phyloP scores from a whole-genome alignment of 2,888 invertebrate genomes.

The Asteroscopus sphinx region DNA sequence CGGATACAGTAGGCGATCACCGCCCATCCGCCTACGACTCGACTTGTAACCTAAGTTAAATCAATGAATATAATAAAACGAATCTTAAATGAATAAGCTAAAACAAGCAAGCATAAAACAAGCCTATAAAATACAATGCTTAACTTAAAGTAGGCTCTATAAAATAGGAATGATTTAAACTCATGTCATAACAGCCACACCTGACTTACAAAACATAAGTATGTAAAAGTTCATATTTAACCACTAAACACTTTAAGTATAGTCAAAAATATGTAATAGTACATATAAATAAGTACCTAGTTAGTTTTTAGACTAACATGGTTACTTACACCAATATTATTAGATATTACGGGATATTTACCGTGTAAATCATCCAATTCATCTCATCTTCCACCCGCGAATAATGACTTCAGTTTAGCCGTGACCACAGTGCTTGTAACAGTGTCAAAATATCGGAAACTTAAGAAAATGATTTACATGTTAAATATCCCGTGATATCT shows the following conservation, averaged over 20 bases:
- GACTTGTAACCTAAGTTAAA: slow-evolving; percentile 44
- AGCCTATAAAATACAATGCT: slow-evolving; percentile 27
- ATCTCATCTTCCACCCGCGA: too few relatives aligned
- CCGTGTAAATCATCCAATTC: too few relatives aligned
- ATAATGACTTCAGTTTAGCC: too few relatives aligned
- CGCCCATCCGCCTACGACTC: slow-evolving; percentile 56
- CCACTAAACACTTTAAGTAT: background rate
- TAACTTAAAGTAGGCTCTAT: slow-evolving; percentile 10
- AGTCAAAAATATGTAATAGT: too few relatives aligned
- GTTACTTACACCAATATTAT: too few relatives aligned
- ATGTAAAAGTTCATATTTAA: slow-evolving; percentile 8
- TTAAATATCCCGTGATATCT: too few relatives aligned
- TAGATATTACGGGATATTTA: too few relatives aligned
- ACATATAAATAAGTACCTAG: too few relatives aligned
- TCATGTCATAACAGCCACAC: slow-evolving; percentile 10
- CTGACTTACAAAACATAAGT: slow-evolving; percentile 15
- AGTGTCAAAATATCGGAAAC: too few relatives aligned
- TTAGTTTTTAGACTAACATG: too few relatives aligned
- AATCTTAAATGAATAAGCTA: slow-evolving; percentile 25
- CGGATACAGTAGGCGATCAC: slow-evolving; percentile 68
- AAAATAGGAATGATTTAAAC: slow-evolving; percentile 28
- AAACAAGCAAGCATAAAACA: slow-evolving; percentile 19
- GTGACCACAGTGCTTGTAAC: too few relatives aligned
- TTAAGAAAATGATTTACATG: too few relatives aligned
- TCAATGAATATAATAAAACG: slow-evolving; percentile 33